A percentile compares a stretch with the other conserved stretches of the same genome.
These are phyloP conservation scores for Oscheius sp. DNA, from an alignment of 2,888 invertebrate species.

Conservation along the genomic window DNA sequence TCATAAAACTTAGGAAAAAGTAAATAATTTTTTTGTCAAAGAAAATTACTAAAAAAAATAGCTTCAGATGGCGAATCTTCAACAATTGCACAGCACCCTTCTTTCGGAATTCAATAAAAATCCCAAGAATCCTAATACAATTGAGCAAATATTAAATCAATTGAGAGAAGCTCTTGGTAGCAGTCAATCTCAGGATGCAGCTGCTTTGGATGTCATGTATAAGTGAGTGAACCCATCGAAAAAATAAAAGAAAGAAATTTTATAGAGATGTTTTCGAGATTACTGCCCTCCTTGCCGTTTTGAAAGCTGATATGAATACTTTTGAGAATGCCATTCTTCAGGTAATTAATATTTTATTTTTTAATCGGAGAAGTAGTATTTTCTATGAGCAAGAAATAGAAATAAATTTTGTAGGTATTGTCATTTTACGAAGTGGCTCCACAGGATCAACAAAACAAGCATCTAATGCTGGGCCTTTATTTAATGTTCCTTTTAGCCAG, in stretches of 20 bases:
- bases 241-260: background rate
- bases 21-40: background rate
- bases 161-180: conserved; percentile 42
- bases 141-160: conserved; percentile 53
- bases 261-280: conserved; percentile 90
- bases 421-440: conserved; percentile 92
- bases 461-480: conserved; percentile 92
- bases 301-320: conserved; percentile 89
- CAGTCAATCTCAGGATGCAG: background rate
- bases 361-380: no score
- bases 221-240: conserved; percentile 8
- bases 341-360: conserved; percentile 78
- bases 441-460: conserved; percentile 86
- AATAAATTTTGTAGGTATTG: conserved; percentile 37
- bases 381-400: no score
- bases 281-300: conserved; percentile 94
- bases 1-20: no score
- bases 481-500: conserved; percentile 87
- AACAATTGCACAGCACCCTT: conserved; percentile 57
- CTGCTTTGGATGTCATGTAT: background rate
- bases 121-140: conserved; percentile 42
- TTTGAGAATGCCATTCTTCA: conserved; percentile 98
- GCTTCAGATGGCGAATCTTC: conserved; percentile 42
- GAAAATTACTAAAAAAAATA: background rate
- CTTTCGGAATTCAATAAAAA: conserved; percentile 61